A percentile compares a stretch with the other conserved stretches of the same genome.
Conservation (phyloP, 2,888 invertebrate genomes). For the Scaptomyza tumidula region DNA sequence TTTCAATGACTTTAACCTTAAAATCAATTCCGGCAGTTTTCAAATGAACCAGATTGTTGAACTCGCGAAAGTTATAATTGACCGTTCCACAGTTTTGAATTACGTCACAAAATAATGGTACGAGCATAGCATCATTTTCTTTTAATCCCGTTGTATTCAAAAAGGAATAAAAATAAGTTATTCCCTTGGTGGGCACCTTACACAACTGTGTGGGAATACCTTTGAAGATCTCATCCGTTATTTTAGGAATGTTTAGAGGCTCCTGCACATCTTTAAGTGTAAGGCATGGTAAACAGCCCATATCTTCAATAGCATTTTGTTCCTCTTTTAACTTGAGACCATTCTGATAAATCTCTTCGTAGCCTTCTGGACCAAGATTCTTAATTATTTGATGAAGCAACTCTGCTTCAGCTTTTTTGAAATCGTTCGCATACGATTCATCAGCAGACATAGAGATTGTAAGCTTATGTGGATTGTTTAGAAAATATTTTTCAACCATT, state of each 20-base stretch:
- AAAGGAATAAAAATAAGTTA: constrained; percentile 93
- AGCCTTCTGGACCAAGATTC: constrained; percentile 85
- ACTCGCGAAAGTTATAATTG: constrained; percentile 90
- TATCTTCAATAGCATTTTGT: constrained; percentile 89
- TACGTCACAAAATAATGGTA: constrained; percentile 93
- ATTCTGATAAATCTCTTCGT: constrained; percentile 88
- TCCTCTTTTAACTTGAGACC: constrained; percentile 89
- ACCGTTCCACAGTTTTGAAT: constrained; percentile 94
- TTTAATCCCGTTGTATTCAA: constrained; percentile 89
- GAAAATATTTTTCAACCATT: constrained; percentile 90
- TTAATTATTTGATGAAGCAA: constrained; percentile 88
- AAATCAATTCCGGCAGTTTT: constrained; percentile 90
- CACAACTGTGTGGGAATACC: constrained; percentile 90
- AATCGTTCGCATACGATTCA: constrained; percentile 89
- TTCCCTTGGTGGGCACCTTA: constrained; percentile 93
- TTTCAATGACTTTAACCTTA: constrained; percentile 89
- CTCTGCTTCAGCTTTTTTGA: constrained; percentile 88
- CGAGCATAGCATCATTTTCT: constrained; percentile 88
- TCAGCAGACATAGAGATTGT: constrained; percentile 94
- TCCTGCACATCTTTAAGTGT: constrained; percentile 90
- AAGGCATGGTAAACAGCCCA: constrained; percentile 92
- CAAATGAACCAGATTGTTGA: constrained; percentile 90
- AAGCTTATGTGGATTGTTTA: constrained; percentile 91
- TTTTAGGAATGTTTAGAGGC: constrained; percentile 84
- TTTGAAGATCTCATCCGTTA: constrained; percentile 66